A percentile compares a stretch with the other conserved stretches of the same genome.
Evolutionary conservation across 1,140 invertebrate species (phyloP).

Genomic region (Rhysida immarginata): DNA sequence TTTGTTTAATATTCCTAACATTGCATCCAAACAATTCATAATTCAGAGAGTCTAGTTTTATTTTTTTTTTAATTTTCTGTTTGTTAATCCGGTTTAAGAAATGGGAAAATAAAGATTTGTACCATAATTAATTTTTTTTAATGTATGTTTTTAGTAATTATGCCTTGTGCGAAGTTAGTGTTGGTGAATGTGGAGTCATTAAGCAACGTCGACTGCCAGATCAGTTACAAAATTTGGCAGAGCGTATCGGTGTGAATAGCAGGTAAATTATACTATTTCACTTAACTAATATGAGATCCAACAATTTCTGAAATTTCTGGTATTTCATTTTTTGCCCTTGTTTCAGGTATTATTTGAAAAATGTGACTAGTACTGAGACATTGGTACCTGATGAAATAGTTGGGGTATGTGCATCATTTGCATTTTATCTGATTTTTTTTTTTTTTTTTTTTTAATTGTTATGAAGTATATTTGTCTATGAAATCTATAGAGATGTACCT

Average conservation of each 20-base stretch:
- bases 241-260: conserved; percentile 68
- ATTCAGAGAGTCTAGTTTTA: too few relatives aligned
- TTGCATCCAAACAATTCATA: too few relatives aligned
- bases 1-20: too few relatives aligned
- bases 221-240: conserved; percentile 85
- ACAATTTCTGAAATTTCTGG: neutral
- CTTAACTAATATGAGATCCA: neutral
- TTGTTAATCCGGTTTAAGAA: too few relatives aligned
- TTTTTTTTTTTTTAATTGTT: neutral
- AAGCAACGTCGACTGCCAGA: conserved; percentile 91
- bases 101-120: too few relatives aligned
- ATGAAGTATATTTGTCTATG: too few relatives aligned
- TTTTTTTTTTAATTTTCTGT: too few relatives aligned
- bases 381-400: conserved; percentile 90
- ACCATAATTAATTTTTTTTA: conserved; percentile 4
- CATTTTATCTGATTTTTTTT: neutral
- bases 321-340: conserved; percentile 7
- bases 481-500: too few relatives aligned
- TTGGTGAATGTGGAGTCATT: conserved; percentile 82
- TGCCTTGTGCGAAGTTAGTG: conserved; percentile 88
- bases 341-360: conserved; percentile 90
- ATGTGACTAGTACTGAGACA: conserved; percentile 82
- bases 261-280: conserved; percentile 19
- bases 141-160: conserved; percentile 42
- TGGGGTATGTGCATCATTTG: conserved; percentile 22